A percentile compares a stretch with the other conserved stretches of the same genome.
These are phyloP conservation scores for Ascidia mentula DNA, from an alignment of 23 tunicate species.

Conservation along the genomic window DNA sequence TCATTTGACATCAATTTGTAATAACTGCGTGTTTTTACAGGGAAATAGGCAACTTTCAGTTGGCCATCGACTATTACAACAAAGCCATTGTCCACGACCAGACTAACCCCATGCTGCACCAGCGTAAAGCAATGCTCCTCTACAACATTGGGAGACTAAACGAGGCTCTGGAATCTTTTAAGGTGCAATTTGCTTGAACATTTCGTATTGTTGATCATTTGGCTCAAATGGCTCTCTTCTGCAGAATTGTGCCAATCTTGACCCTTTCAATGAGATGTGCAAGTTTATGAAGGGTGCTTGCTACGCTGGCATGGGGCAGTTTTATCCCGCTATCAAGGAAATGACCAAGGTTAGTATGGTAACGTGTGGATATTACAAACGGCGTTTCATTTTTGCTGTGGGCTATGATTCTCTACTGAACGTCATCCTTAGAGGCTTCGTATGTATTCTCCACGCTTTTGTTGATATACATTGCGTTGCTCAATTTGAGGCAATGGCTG, in stretches of 20 bases:
- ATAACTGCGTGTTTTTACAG: conserved; percentile 16
- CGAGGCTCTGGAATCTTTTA: conserved; percentile 55
- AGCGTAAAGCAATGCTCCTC: conserved; percentile 39
- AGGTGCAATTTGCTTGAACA: conserved; percentile 15
- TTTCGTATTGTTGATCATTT: background rate
- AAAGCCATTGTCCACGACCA: conserved; percentile 45
- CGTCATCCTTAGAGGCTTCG: too few species aligned
- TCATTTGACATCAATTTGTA: too few species aligned
- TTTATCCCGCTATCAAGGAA: conserved; percentile 76
- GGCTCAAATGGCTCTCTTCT: background rate
- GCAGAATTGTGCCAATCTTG: conserved; percentile 47
- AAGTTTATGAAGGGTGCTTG: conserved; percentile 50
- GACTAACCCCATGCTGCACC: conserved; percentile 29
- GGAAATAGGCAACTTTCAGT: conserved; percentile 62
- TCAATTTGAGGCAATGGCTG: too few species aligned
- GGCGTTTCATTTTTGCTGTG: too few species aligned
- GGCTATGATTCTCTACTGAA: too few species aligned
- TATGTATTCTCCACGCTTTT: too few species aligned
- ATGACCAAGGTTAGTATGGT: conserved; percentile 62
- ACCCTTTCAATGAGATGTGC: conserved; percentile 58
- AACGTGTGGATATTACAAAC: too few species aligned
- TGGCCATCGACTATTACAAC: conserved; percentile 37
- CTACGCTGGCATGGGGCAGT: conserved; percentile 53
- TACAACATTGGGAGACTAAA: conserved; percentile 40
- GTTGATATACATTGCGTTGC: too few species aligned